These are phyloP conservation scores for Coelinius sp. DNA, from an alignment of 2,888 invertebrate genomes.

Conservation along the genomic window DNA sequence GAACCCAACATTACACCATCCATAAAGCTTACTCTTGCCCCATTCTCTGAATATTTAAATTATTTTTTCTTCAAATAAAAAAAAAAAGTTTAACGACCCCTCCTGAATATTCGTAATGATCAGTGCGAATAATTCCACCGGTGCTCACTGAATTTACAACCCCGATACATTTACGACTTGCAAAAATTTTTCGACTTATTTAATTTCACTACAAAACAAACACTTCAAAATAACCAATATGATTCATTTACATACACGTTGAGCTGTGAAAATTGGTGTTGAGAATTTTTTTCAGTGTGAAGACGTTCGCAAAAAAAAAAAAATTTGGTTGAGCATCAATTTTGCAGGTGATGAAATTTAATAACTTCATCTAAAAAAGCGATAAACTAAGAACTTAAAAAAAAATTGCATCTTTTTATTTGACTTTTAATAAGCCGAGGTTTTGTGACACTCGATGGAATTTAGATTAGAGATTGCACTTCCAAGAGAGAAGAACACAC, in stretches of 20 bases:
- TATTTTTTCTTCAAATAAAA: neutral
- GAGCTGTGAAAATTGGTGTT: neutral
- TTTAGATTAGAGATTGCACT: neutral
- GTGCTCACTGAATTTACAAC: neutral
- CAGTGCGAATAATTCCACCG: neutral
- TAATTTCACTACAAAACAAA: neutral
- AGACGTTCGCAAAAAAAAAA: neutral
- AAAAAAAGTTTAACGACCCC: slow-evolving; percentile 10
- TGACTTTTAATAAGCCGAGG: neutral
- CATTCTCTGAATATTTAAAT: neutral
- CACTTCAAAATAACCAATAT: neutral
- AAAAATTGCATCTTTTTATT: neutral
- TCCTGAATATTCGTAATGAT: slow-evolving; percentile 9
- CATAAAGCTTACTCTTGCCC: neutral
- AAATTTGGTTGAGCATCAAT: neutral
- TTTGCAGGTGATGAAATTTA: slow-evolving; percentile 17
- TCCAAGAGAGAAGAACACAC: neutral
- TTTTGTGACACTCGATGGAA: neutral
- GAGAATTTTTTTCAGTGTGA: neutral
- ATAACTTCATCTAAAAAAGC: neutral
- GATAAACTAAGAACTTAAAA: neutral
- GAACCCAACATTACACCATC: neutral
- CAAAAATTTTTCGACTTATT: neutral
- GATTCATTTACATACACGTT: neutral
- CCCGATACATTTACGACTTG: neutral